Percentiles rank a stretch among this genome's conserved stretches.
phyloP scores from a whole-genome alignment of 2,797 vertebrate genomes.

The Thamnophis elegans region DNA sequence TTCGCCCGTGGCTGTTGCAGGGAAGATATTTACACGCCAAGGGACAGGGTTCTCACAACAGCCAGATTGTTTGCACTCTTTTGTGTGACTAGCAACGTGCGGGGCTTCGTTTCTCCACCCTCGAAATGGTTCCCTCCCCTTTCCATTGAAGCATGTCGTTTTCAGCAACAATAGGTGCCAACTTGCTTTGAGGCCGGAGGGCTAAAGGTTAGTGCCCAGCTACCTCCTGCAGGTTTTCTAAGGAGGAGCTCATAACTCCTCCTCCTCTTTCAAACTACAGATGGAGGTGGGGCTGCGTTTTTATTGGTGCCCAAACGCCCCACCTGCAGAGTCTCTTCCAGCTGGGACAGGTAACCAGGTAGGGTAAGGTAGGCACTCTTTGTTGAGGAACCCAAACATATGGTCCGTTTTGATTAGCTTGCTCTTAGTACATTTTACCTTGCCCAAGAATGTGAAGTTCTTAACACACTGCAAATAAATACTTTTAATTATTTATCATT shows the following conservation, averaged over 20 bases:
- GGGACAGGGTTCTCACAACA: not conserved
- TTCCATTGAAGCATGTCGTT: not conserved
- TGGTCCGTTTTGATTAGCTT: not conserved
- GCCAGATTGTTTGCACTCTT: not conserved
- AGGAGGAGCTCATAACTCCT: not conserved
- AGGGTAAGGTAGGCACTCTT: not conserved
- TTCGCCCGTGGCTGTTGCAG: too few species aligned
- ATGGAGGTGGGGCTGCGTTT: slow-evolving; percentile 2
- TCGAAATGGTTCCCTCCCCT: not conserved
- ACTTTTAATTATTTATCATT: slow-evolving; percentile 15
- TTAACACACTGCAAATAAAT: slow-evolving; percentile 19
- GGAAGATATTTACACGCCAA: not conserved
- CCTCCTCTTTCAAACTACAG: not conserved
- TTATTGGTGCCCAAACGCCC: slow-evolving; percentile 17
- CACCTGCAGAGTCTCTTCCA: not conserved
- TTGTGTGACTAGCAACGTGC: not conserved
- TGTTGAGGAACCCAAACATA: not conserved
- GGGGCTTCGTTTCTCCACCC: not conserved
- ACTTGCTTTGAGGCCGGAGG: slow-evolving; percentile 10
- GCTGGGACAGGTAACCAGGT: slow-evolving; percentile 5
- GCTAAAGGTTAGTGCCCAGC: slow-evolving; percentile 26
- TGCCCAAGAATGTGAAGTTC: not conserved
- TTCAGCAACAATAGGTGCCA: slow-evolving; percentile 19
- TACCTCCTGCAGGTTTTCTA: slow-evolving; percentile 1
- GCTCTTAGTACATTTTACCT: not conserved